Conservation (phyloP, 2,113 vertebrate genomes). For the Dipodomys ordii region DNA sequence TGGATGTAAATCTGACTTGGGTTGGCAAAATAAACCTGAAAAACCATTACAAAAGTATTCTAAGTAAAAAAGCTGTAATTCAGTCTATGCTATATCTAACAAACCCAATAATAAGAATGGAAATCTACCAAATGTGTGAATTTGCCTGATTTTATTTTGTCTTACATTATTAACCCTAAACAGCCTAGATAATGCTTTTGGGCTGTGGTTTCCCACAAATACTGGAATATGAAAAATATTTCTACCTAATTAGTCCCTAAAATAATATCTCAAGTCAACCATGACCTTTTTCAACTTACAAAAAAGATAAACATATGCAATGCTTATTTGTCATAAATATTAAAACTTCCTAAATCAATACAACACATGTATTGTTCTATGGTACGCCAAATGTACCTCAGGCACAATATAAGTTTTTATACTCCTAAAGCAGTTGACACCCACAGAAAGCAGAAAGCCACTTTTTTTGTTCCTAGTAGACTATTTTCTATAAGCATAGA, state of each 20-base stretch:
- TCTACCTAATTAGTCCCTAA: slow-evolving; percentile 2
- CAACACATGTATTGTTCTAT: slow-evolving; percentile 28
- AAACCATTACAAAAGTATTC: background rate
- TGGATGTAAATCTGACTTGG: background rate
- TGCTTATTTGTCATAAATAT: slow-evolving; percentile 59
- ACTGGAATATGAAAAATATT: background rate
- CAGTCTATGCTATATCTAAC: background rate
- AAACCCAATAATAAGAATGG: background rate
- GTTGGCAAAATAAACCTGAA: background rate
- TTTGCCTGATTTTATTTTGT: background rate
- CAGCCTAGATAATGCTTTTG: background rate
- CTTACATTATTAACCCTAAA: slow-evolving; percentile 5
- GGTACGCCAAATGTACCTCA: slow-evolving; percentile 39
- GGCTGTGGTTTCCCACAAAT: background rate
- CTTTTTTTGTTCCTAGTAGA: slow-evolving; percentile 10
- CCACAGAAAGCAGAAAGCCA: slow-evolving; percentile 44
- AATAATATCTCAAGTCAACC: slow-evolving; percentile 20
- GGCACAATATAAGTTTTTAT: slow-evolving; percentile 55
- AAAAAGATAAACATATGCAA: slow-evolving; percentile 54
- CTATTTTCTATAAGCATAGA: slow-evolving; percentile 40
- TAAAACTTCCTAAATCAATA: slow-evolving; percentile 57
- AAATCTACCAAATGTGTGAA: background rate
- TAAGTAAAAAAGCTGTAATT: background rate
- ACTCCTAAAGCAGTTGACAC: slow-evolving; percentile 67
- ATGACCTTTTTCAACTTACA: slow-evolving; percentile 9